Percentiles rank a stretch among this genome's conserved stretches.
Conservation (phyloP, 1,140 invertebrate species). For the Hyposmocoma kahamanoa region DNA sequence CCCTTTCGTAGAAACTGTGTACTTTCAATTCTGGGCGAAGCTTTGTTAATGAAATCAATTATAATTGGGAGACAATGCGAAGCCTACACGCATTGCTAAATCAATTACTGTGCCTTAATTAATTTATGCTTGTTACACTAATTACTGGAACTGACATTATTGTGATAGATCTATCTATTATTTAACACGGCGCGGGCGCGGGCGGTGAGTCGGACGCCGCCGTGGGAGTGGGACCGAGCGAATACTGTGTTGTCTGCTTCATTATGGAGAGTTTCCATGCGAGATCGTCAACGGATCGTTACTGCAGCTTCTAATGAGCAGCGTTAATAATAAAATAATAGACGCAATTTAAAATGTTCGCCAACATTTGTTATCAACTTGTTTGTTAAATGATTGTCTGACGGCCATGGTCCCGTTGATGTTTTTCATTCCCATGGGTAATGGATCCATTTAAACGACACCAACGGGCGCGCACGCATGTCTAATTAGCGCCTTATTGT, state of each 20-base stretch:
- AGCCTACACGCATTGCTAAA: conserved; percentile 35
- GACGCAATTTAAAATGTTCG: not conserved
- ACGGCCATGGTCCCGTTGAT: too few species aligned
- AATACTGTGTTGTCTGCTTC: conserved; percentile 5
- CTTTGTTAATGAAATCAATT: conserved; percentile 69
- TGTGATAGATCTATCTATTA: not conserved
- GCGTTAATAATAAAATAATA: conserved; percentile 15
- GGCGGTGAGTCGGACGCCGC: too few species aligned
- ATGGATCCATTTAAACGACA: too few species aligned
- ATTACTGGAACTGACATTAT: not conserved
- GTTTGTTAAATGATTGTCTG: too few species aligned
- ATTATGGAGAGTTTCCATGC: conserved; percentile 10
- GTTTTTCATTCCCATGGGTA: too few species aligned
- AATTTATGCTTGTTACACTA: conserved; percentile 21
- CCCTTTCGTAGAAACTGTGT: conserved; percentile 66
- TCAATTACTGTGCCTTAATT: conserved; percentile 36
- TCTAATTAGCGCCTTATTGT: too few species aligned
- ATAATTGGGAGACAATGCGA: conserved; percentile 63
- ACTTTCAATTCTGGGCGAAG: conserved; percentile 69
- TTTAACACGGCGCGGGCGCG: too few species aligned
- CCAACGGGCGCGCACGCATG: too few species aligned
- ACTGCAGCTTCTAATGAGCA: conserved; percentile 17
- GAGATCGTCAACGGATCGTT: conserved; percentile 10
- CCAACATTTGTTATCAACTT: too few species aligned
- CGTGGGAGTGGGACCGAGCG: conserved; percentile 14